Percentiles rank a stretch among this genome's conserved stretches.
phyloP scores from a whole-genome alignment of 1,140 invertebrate genomes.

The Brachionus angularis region DNA sequence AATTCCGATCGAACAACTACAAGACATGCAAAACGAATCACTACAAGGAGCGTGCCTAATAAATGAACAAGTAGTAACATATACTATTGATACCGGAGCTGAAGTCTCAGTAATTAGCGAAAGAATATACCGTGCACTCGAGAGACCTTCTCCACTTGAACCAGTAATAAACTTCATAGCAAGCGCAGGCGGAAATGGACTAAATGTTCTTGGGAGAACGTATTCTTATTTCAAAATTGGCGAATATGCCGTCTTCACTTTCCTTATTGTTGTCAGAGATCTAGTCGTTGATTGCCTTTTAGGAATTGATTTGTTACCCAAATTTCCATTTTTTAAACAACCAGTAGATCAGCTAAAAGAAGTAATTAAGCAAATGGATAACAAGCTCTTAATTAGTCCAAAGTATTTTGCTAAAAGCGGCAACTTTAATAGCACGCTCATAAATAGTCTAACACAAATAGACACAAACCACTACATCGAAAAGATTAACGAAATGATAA shows the following conservation, averaged over 20 bases:
- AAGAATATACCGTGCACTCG: not conserved
- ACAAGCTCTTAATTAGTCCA: not conserved
- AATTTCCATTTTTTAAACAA: constrained; percentile 21
- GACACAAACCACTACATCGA: no score
- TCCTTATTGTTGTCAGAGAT: constrained; percentile 13
- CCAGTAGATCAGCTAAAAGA: constrained; percentile 1
- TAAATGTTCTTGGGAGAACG: not conserved
- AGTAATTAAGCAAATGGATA: not conserved
- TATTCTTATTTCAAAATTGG: constrained; percentile 8
- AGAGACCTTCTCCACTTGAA: not conserved
- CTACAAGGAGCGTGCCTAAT: not conserved
- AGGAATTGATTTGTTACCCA: constrained; percentile 3
- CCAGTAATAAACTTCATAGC: not conserved
- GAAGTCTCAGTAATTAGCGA: constrained; percentile 2
- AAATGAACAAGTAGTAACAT: constrained; percentile 9
- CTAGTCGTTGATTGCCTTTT: constrained; percentile 6
- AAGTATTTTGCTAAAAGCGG: constrained; percentile 8
- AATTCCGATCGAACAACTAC: not conserved
- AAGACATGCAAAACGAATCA: constrained; percentile 3
- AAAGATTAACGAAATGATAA: no score
- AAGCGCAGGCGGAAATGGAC: constrained; percentile 4
- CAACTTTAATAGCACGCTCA: no score
- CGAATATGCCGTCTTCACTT: constrained; percentile 12
- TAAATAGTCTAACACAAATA: no score
- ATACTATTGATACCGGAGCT: constrained; percentile 10